phyloP scores from a whole-genome alignment of 2,888 invertebrate species.

The Eristalinus aeneus region DNA sequence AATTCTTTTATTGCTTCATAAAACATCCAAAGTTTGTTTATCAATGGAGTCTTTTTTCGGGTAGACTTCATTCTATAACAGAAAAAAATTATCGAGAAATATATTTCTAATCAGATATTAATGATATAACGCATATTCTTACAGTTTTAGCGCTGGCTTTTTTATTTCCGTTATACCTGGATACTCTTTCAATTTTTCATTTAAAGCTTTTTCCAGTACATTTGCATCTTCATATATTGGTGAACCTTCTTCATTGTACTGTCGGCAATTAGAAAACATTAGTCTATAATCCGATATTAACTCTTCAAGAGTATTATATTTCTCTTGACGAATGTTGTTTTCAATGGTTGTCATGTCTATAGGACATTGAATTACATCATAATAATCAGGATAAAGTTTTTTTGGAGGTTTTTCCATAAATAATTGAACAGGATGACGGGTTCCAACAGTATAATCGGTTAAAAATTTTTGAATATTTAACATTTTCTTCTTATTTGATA shows the following conservation, averaged over 20 bases:
- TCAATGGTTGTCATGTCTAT: constrained; percentile 98
- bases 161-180: constrained; percentile 83
- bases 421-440: constrained; percentile 92
- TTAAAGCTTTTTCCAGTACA: constrained; percentile 90
- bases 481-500: constrained; percentile 87
- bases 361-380: constrained; percentile 95
- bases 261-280: constrained; percentile 99
- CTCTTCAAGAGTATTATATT: constrained; percentile 92
- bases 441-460: constrained; percentile 87
- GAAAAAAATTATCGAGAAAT: too few species aligned
- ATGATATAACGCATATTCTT: background rate
- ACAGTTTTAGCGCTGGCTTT: constrained; percentile 74
- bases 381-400: constrained; percentile 97
- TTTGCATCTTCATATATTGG: constrained; percentile 97
- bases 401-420: constrained; percentile 98
- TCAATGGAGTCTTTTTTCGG: constrained; percentile 82
- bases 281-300: constrained; percentile 92
- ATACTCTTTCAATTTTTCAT: constrained; percentile 90
- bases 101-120: too few species aligned
- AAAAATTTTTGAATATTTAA: constrained; percentile 89
- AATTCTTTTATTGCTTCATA: constrained; percentile 95
- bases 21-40: constrained; percentile 90
- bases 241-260: constrained; percentile 98
- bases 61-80: constrained; percentile 78
- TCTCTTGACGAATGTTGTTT: constrained; percentile 91